These are phyloP conservation scores for Drosophila kikkawai DNA, from an alignment of 1,140 invertebrate species.

Conservation along the genomic window DNA sequence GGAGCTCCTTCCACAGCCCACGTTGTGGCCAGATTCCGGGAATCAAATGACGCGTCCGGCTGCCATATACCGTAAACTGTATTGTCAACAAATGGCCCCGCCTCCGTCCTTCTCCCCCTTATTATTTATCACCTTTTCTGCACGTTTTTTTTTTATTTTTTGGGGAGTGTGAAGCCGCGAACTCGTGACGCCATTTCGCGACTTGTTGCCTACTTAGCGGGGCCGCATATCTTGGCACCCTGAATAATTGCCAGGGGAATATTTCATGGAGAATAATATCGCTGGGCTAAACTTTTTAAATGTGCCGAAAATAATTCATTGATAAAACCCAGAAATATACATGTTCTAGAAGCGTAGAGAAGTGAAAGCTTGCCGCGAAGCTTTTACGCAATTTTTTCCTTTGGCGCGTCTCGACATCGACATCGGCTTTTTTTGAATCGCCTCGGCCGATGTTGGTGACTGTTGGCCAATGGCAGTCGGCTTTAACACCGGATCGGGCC, in stretches of 20 bases:
- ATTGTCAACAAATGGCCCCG: slow-evolving; percentile 63
- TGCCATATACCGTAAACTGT: slow-evolving; percentile 29
- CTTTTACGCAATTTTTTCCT: slow-evolving; percentile 69
- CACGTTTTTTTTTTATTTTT: neutral
- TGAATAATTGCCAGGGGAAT: slow-evolving; percentile 67
- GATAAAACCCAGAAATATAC: slow-evolving; percentile 50
- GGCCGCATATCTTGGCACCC: slow-evolving; percentile 52
- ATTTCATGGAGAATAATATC: slow-evolving; percentile 58
- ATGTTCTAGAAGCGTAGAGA: neutral
- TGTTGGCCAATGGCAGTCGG: slow-evolving; percentile 11
- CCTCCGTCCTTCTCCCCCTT: neutral
- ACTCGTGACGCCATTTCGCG: slow-evolving; percentile 44
- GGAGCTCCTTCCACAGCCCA: slow-evolving; percentile 28
- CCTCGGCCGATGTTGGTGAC: slow-evolving; percentile 17
- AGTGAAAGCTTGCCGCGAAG: slow-evolving; percentile 59
- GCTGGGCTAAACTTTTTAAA: slow-evolving; percentile 51
- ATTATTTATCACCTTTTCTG: slow-evolving; percentile 18
- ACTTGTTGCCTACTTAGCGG: slow-evolving; percentile 64
- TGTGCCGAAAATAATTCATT: slow-evolving; percentile 74
- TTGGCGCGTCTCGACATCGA: slow-evolving; percentile 43
- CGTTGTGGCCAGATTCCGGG: slow-evolving; percentile 34
- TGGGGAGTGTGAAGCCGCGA: neutral
- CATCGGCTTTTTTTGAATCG: slow-evolving; percentile 14
- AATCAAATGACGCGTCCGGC: slow-evolving; percentile 53
- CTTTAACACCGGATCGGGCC: slow-evolving; percentile 25